Percentiles rank a stretch among this genome's conserved stretches.
These are phyloP conservation scores for Excalfactoria chinensis DNA, from an alignment of 2,113 vertebrate species.

Conservation along the genomic window DNA sequence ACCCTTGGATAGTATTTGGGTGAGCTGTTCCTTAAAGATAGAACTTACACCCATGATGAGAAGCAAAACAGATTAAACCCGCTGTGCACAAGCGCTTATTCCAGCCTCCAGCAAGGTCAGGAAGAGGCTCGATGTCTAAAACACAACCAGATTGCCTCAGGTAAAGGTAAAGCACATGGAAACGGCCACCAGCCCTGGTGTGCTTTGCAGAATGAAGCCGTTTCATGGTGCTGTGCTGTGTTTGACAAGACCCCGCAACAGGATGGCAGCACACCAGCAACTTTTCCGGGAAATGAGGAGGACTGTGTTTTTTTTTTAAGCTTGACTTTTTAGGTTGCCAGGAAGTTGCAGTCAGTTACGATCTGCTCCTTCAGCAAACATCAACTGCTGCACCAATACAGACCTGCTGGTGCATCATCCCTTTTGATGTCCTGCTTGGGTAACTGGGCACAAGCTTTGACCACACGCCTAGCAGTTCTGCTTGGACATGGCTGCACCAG, in stretches of 20 bases:
- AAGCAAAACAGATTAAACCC: background rate
- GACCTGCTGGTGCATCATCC: constrained; percentile 2
- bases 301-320: background rate
- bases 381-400: constrained; percentile 61
- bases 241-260: background rate
- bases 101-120: background rate
- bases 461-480: background rate
- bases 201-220: background rate
- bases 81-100: background rate
- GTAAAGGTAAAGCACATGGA: background rate
- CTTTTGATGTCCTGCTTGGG: constrained; percentile 58
- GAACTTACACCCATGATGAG: background rate
- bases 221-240: background rate
- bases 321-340: constrained; percentile 51
- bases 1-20: background rate
- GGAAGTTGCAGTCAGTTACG: constrained; percentile 59
- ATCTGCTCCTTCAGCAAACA: constrained; percentile 53
- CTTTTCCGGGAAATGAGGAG: constrained; percentile 30
- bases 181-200: background rate
- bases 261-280: constrained; percentile 19
- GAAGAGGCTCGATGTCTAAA: background rate
- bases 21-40: background rate
- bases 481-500: background rate
- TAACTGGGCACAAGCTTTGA: background rate
- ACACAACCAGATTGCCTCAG: background rate